Base-by-base conservation (phyloP, 2,113 vertebrate genomes). In the Tragulus kanchil region DNA sequence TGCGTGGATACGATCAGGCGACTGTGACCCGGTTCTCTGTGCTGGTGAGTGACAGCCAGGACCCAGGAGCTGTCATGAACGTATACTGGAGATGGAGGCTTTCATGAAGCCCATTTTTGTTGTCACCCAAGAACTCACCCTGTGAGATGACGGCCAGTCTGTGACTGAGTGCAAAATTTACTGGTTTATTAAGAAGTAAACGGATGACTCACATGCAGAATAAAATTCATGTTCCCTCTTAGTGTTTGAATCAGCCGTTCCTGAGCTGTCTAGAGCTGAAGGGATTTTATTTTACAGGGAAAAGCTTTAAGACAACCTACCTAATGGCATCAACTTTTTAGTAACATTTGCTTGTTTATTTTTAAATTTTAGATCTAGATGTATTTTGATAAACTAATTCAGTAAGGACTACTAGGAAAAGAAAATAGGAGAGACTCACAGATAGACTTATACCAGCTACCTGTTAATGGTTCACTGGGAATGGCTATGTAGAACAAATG, bases 261-360 rank as follows among this genome's bases (percentile, higher is more conserved):
- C 36, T 17, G 17, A 67, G 31, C 23, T 79, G 92, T n/a, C 73
- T n/a, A 92, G 92, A 92, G 58, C 11, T 56, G 31, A 87, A 89
- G 58, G 91, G 23, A 92, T 48, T 81, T 23, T 79, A 94, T 48
- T 75, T 96, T 92, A 84, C 52, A 92, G 54, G 65, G 79, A 88
- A 94, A 87, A 64, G 6, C 17, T 77, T 88, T 31, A 94, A 52
- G 48, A 48, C n/a, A 79, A 69, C 11, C 31, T 83, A 69, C 5
- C 45, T 75, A 77, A 81, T 23, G 21, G 28, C 25, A 89, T 58
- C 52, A 69, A 86, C 13, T 7, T 92, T 65, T 93, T 54, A 48
- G n/a, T 28, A 84, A 13, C 3, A 93, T 42, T 8, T 25, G 15
- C 58, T 59, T 61, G 50, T 82, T 77, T 69, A 25, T 52, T 89